Conservation (phyloP, 2,797 vertebrate species). For the Eupleurogrammus muticus region DNA sequence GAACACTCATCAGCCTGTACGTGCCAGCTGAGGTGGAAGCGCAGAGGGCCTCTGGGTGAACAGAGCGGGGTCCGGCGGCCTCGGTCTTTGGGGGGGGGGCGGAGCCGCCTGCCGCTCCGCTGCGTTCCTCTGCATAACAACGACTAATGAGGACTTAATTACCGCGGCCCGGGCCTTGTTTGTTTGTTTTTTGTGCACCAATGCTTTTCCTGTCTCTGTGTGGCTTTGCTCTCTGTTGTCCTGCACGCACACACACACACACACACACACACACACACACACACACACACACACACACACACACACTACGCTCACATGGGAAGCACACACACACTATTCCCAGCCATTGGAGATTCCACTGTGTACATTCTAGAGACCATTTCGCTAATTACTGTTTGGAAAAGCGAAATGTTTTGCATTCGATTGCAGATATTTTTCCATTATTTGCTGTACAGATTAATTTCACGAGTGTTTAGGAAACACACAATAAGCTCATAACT, state of each 20-base stretch:
- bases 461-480: conserved; percentile 25
- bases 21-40: conserved; percentile 70
- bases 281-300: conserved; percentile 7
- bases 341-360: conserved; percentile 35
- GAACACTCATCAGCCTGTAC: conserved; percentile 69
- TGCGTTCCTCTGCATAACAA: conserved; percentile 65
- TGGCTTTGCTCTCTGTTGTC: conserved; percentile 18
- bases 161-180: conserved; percentile 63
- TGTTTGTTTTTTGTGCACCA: conserved; percentile 76
- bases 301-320: too few species aligned
- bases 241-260: conserved; percentile 7
- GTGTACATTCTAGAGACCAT: conserved; percentile 22
- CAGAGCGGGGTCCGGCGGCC: conserved; percentile 35
- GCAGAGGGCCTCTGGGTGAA: conserved; percentile 58
- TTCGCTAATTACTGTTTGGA: conserved; percentile 32
- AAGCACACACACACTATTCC: conserved; percentile 18
- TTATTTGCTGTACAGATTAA: conserved; percentile 25
- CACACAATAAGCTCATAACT: background rate
- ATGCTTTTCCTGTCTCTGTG: conserved; percentile 58
- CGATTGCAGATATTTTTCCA: conserved; percentile 5
- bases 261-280: background rate
- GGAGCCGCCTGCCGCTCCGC: conserved; percentile 52
- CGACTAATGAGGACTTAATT: conserved; percentile 78
- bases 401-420: conserved; percentile 18
- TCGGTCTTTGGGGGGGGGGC: conserved; percentile 46